Evolutionary conservation across 2,797 vertebrate species (phyloP), one percentile per base, ranked within the genome.

Genomic region (Molossus alvarezi): DNA sequence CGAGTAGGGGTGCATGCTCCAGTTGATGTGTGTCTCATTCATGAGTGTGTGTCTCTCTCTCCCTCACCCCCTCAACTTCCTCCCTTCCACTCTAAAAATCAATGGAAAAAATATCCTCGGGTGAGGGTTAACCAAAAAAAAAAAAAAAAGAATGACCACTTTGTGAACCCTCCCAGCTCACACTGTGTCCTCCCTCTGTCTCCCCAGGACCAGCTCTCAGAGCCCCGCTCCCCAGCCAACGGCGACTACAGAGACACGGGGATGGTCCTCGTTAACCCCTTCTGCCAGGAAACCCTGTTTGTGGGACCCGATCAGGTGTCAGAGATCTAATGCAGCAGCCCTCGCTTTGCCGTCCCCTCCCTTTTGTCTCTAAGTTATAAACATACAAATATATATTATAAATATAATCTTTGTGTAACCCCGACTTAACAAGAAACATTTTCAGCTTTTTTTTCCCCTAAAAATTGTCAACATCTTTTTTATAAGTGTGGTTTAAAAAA

Each of bases 241-340:
- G 99, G 99, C 0, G 99, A 99, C 98, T 99, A 99, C 98, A 99
- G 99, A 0, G 98, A 99, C 98, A 99, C 99, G 0, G 99, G 99
- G 62, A 99, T 99, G 98, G 99, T 99, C 97, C 99, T 99, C 18
- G 99, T 99, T 51, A 99, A 99, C 98, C 99, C 99, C 27, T 99
- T 99, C 99, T 99, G 99, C 98, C 99, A 99, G 97, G 99, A 99
- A 98, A 99, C 99, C 0, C 99, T 99, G 7, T 99, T 99, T 29
- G 98, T 98, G 97, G 98, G 98, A 80, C 99, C 98, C 55, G 99
- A 99, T 94, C 99, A 99, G 97, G 98, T 99, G 75, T 99, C 99
- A 4, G 99, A 99, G 98, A 99, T 99, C 98, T 99, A 98, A 98
- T 29, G 0, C 84, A 41, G 96, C 97, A 95, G 94, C 94, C 91